phyloP scores from a whole-genome alignment of 2,113 vertebrate species.

The Pterocles orientalis region DNA sequence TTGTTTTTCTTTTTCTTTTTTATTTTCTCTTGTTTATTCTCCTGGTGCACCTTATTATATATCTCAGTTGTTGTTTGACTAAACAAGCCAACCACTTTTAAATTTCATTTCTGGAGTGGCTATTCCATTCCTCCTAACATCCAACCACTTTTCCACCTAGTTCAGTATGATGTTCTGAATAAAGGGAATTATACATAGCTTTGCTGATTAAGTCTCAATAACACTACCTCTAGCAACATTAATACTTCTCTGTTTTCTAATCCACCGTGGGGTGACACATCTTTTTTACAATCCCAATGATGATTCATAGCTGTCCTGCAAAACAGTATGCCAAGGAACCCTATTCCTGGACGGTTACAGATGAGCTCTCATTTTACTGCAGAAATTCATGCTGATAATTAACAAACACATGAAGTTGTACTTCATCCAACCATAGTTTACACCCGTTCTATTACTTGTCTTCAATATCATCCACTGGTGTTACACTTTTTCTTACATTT shows the following conservation, averaged over 20 bases:
- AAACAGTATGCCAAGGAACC: neutral
- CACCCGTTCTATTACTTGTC: neutral
- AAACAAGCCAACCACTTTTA: neutral
- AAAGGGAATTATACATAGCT: neutral
- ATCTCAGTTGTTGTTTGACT: neutral
- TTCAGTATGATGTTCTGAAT: neutral
- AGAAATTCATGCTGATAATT: neutral
- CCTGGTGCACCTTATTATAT: neutral
- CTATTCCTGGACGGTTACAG: neutral
- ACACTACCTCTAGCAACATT: neutral
- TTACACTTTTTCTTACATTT: neutral
- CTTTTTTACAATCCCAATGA: neutral
- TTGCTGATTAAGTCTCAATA: neutral
- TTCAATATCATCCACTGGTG: neutral
- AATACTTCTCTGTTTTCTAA: neutral
- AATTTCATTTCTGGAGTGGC: neutral
- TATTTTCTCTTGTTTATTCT: neutral
- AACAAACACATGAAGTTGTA: neutral
- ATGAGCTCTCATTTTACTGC: neutral
- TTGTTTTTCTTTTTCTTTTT: neutral
- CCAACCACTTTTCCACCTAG: neutral
- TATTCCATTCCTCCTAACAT: neutral
- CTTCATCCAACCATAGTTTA: neutral
- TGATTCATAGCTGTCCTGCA: neutral
- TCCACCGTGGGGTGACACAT: neutral